Conservation (phyloP, 2,888 invertebrate species). For the Pandemis heparana region DNA sequence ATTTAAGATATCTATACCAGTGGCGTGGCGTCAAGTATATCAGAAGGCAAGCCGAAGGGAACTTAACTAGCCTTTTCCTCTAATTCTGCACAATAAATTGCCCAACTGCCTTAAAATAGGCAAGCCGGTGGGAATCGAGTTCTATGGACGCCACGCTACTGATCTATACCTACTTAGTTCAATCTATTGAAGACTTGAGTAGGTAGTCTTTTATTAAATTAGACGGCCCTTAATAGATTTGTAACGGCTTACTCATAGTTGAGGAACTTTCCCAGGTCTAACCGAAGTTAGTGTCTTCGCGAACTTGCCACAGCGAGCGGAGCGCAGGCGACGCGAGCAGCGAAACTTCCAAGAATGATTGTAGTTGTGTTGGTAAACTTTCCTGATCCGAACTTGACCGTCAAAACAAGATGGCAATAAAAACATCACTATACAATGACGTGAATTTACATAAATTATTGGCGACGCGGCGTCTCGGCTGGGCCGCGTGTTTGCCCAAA, state of each 20-base stretch:
- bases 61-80: no score
- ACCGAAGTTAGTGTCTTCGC: conserved; percentile 4
- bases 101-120: no score
- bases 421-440: conserved; percentile 81
- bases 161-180: no score
- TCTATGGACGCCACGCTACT: no score
- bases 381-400: conserved; percentile 81
- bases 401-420: conserved; percentile 81
- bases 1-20: no score
- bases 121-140: no score
- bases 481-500: conserved; percentile 64
- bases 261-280: conserved; percentile 15
- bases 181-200: not conserved
- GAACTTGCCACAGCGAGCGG: conserved; percentile 1
- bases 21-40: no score
- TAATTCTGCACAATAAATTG: no score
- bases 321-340: conserved; percentile 20
- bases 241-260: conserved; percentile 9
- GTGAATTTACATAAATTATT: conserved; percentile 84
- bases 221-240: conserved; percentile 6
- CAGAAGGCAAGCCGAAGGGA: no score
- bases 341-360: conserved; percentile 55
- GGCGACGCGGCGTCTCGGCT: conserved; percentile 74
- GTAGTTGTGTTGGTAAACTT: conserved; percentile 66
- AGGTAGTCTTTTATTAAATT: not conserved